Conservation (phyloP, 2,797 vertebrate species). For the Chrysocyon brachyurus region DNA sequence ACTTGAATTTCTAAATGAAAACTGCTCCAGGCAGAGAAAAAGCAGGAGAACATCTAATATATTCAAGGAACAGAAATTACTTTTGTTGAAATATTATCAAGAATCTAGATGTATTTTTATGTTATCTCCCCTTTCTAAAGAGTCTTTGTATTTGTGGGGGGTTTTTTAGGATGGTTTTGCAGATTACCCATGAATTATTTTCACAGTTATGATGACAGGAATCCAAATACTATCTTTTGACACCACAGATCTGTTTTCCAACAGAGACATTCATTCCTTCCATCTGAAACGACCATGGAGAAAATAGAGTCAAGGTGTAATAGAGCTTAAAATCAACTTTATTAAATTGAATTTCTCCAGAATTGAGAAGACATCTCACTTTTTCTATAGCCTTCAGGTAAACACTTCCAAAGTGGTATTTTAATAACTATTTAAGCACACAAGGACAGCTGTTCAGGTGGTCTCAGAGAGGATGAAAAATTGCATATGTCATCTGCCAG, state of each 20-base stretch:
- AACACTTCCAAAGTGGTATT: constrained; percentile 75
- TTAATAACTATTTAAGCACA: constrained; percentile 79
- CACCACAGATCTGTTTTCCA: constrained; percentile 56
- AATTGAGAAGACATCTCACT: constrained; percentile 75
- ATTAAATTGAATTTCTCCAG: constrained; percentile 75
- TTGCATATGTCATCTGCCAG: constrained; percentile 72
- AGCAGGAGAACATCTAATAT: background rate
- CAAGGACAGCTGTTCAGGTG: constrained; percentile 79
- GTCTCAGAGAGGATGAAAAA: constrained; percentile 80
- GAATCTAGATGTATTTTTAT: background rate
- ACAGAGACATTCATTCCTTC: constrained; percentile 19
- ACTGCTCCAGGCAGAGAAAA: background rate
- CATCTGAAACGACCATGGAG: constrained; percentile 42
- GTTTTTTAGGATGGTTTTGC: background rate
- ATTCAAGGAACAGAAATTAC: background rate
- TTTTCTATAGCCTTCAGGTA: constrained; percentile 79
- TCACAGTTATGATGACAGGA: background rate
- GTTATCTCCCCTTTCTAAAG: background rate
- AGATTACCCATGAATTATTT: constrained; percentile 24
- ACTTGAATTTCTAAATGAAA: background rate
- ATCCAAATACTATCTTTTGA: constrained; percentile 70
- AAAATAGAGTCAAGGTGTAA: constrained; percentile 74
- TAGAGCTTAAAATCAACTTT: constrained; percentile 81
- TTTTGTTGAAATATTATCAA: constrained; percentile 11
- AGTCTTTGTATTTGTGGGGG: background rate